Percentiles rank a stretch among this genome's conserved stretches.
phyloP scores from a whole-genome alignment of 2,888 invertebrate species.

The Mycalesis mineus region DNA sequence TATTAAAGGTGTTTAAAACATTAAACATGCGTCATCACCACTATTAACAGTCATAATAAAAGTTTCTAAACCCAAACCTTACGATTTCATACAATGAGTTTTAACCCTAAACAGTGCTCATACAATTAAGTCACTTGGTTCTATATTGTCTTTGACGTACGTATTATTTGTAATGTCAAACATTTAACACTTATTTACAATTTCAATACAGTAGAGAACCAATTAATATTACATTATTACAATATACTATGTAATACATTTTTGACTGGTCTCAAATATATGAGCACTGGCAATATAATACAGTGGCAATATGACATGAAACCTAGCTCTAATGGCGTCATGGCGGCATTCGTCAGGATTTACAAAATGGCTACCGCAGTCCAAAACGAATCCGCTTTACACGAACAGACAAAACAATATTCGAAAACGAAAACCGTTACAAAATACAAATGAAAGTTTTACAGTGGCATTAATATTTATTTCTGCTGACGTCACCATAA shows the following conservation, averaged over 20 bases:
- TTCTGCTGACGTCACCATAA: conserved; percentile 13
- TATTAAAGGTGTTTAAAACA: too few relatives aligned
- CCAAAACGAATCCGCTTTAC: conserved; percentile 1
- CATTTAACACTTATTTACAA: too few relatives aligned
- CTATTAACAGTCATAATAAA: too few relatives aligned
- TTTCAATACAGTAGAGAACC: too few relatives aligned
- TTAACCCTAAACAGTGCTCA: conserved; percentile 1
- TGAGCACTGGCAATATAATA: conserved; percentile 30
- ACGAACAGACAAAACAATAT: conserved; percentile 9
- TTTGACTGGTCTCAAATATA: conserved; percentile 8
- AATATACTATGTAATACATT: neutral
- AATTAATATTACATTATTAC: too few relatives aligned
- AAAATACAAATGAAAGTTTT: conserved; percentile 8
- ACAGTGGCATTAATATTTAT: conserved; percentile 10
- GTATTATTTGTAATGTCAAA: neutral
- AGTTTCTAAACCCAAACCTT: too few relatives aligned
- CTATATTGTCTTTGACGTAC: neutral
- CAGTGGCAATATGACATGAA: conserved; percentile 51
- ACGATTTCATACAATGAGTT: neutral
- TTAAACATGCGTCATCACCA: too few relatives aligned
- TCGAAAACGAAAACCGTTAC: conserved; percentile 10
- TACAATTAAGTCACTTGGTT: neutral
- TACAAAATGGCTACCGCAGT: conserved; percentile 18
- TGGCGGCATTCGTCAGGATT: conserved; percentile 7
- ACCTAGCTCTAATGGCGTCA: conserved; percentile 19